Evolutionary conservation across 2,113 vertebrate species (phyloP).

Genomic region (Hyla sarda): DNA sequence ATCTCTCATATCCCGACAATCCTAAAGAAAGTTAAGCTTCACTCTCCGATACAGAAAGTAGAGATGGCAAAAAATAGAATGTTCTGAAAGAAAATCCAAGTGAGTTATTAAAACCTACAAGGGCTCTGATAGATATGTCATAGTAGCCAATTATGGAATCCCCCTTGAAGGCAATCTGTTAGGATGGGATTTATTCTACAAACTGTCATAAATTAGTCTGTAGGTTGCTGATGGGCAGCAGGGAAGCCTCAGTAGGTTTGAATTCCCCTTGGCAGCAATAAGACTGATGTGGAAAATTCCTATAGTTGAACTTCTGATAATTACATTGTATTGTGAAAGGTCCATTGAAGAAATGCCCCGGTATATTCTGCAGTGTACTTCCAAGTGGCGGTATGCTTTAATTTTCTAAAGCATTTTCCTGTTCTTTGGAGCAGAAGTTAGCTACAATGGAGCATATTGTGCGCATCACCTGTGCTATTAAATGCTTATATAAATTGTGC

Average conservation of each 20-base stretch:
- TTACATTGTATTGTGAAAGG: not conserved
- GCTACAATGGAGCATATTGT: not conserved
- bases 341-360: not conserved
- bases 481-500: conserved; percentile 47
- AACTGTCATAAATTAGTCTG: not conserved
- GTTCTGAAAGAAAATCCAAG: not conserved
- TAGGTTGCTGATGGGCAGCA: not conserved
- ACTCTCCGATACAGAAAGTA: too few species aligned
- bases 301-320: not conserved
- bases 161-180: not conserved
- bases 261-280: not conserved
- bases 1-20: too few species aligned
- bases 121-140: not conserved
- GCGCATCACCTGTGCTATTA: conserved; percentile 26
- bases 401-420: not conserved
- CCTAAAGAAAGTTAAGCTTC: too few species aligned
- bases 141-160: not conserved
- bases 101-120: not conserved
- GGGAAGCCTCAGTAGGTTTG: not conserved
- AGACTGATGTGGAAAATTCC: not conserved
- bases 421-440: not conserved
- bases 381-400: not conserved
- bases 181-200: not conserved
- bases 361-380: not conserved
- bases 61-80: not conserved